Percentiles rank a stretch among this genome's conserved stretches.
Conservation (phyloP, 2,113 vertebrate species). For the Ptychochromis oligacanthus region DNA sequence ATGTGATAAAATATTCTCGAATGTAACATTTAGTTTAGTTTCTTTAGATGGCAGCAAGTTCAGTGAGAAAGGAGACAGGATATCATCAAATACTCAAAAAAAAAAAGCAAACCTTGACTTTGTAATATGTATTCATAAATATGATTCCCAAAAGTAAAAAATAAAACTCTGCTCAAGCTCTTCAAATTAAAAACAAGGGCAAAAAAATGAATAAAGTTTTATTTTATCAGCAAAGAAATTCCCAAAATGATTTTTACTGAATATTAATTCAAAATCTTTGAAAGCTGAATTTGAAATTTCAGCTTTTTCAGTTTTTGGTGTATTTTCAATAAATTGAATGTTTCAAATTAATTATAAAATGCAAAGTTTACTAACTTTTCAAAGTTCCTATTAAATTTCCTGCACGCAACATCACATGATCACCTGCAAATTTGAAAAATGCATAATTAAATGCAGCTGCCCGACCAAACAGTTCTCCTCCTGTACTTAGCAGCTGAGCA, state of each 20-base stretch:
- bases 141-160: not conserved
- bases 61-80: not conserved
- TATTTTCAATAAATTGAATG: not conserved
- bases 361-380: not conserved
- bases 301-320: not conserved
- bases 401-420: not conserved
- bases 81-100: not conserved
- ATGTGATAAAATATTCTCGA: not conserved
- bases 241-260: not conserved
- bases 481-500: constrained; percentile 25
- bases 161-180: not conserved
- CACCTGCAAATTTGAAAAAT: not conserved
- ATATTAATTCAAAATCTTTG: not conserved
- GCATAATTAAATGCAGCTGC: constrained; percentile 25
- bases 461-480: not conserved
- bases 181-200: not conserved
- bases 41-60: not conserved
- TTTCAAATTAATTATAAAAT: not conserved
- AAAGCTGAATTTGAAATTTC: not conserved
- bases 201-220: not conserved
- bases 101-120: not conserved
- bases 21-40: not conserved
- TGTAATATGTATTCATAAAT: not conserved
- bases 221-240: not conserved
- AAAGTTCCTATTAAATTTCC: not conserved